Evolutionary conservation across 1,140 invertebrate species (phyloP).

Genomic region (Brachionus paranguensis): DNA sequence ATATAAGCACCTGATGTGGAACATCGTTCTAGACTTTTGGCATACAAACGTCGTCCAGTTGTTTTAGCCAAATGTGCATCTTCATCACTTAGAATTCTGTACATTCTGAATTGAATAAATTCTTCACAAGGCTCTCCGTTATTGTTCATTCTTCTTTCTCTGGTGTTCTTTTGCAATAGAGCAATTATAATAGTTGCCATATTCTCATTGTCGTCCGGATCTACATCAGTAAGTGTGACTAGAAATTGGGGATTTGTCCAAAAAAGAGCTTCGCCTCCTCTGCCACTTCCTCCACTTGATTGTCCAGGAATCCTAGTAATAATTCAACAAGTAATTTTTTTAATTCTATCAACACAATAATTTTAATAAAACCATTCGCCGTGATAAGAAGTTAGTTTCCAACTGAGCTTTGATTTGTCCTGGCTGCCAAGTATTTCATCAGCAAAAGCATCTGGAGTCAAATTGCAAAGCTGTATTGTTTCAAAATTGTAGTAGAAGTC

Average conservation of each 20-base stretch:
- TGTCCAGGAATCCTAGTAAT: conserved; percentile 13
- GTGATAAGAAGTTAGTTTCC: conserved; percentile 33
- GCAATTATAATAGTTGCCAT: conserved; percentile 44
- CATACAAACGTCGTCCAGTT: conserved; percentile 13
- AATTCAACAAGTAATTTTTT: conserved; percentile 43
- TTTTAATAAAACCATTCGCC: conserved; percentile 6
- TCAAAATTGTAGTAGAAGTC: conserved; percentile 39
- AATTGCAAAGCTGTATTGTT: conserved; percentile 28
- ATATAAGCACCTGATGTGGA: conserved; percentile 50
- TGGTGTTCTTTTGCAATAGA: conserved; percentile 22
- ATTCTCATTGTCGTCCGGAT: conserved; percentile 4
- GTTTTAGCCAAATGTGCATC: not conserved
- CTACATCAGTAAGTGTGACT: conserved; percentile 4
- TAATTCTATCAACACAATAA: no score
- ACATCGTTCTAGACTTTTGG: conserved; percentile 4
- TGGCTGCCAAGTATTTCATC: not conserved
- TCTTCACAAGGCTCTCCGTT: conserved; percentile 24
- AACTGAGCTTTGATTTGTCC: not conserved
- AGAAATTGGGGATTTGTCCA: conserved; percentile 40
- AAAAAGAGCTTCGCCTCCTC: not conserved
- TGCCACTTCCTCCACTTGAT: conserved; percentile 37
- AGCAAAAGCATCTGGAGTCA: conserved; percentile 16
- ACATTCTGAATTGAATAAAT: conserved; percentile 39
- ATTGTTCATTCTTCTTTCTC: conserved; percentile 24
- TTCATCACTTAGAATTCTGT: not conserved